Percentiles rank a stretch among this genome's conserved stretches.
Evolutionary conservation across 2,888 invertebrate genomes (phyloP).

Genomic region (Oxycera nigricornis): DNA sequence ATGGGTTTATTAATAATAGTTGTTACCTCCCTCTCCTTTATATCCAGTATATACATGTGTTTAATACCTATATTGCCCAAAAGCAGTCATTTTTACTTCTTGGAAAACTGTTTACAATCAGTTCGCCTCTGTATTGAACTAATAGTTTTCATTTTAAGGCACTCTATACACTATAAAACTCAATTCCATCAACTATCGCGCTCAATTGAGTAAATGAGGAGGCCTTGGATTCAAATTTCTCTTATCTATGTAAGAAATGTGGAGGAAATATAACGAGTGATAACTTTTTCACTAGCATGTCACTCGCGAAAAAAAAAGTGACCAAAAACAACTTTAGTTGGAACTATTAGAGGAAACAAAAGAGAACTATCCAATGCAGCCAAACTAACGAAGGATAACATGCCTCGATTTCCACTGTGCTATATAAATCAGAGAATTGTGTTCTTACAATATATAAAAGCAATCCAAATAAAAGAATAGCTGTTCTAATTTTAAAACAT

Average conservation of each 20-base stretch:
- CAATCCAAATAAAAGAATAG: constrained; percentile 37
- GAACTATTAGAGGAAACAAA: constrained; percentile 36
- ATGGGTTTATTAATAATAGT: neutral
- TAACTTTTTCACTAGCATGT: too few species aligned
- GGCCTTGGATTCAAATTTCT: too few species aligned
- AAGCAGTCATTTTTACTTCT: neutral
- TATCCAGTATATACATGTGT: neutral
- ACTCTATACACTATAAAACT: too few species aligned
- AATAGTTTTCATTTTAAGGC: too few species aligned
- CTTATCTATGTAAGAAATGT: too few species aligned
- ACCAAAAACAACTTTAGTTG: too few species aligned
- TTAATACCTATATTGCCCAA: neutral
- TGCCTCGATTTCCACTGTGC: constrained; percentile 40
- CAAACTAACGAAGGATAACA: constrained; percentile 42
- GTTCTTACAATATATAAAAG: constrained; percentile 40
- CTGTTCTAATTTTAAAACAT: constrained; percentile 31
- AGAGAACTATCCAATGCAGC: constrained; percentile 35
- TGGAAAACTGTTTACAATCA: too few species aligned
- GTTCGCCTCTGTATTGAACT: too few species aligned
- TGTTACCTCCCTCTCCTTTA: neutral
- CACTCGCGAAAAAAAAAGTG: too few species aligned
- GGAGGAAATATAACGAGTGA: too few species aligned
- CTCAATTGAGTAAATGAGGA: too few species aligned
- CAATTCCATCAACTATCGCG: too few species aligned
- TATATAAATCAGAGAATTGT: constrained; percentile 40